A percentile compares a stretch with the other conserved stretches of the same genome.
Evolutionary conservation across 2,888 invertebrate genomes (phyloP).

Genomic region (Branchipolynoe longqiensis): DNA sequence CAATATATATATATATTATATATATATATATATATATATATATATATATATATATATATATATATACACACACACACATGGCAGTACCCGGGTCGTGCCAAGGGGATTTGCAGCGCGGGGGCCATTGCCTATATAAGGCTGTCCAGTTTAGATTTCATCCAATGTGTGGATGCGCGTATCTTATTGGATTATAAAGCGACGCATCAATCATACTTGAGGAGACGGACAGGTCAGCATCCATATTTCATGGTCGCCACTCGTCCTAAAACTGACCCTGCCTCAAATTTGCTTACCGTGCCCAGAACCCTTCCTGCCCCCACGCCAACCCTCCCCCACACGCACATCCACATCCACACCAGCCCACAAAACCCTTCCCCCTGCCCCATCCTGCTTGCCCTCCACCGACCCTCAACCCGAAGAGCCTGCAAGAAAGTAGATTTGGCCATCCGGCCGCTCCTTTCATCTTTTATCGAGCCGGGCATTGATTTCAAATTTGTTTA

Average conservation of each 20-base stretch:
- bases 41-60: no score
- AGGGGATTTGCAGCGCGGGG: constrained; percentile 44
- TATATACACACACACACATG: no score
- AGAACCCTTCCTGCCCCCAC: no score
- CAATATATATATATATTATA: no score
- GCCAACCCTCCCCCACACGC: no score
- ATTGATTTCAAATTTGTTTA: constrained; percentile 58
- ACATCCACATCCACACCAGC: no score
- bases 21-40: no score
- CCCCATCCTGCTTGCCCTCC: no score
- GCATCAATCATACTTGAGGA: constrained; percentile 56
- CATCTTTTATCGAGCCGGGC: constrained; percentile 47
- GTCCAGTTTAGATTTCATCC: constrained; percentile 57
- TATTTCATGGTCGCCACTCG: constrained; percentile 58
- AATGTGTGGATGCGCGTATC: constrained; percentile 55
- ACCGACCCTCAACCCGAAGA: no score
- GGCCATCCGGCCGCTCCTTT: constrained; percentile 16
- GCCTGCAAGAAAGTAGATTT: constrained; percentile 56
- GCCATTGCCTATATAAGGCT: constrained; percentile 51
- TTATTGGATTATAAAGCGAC: constrained; percentile 55
- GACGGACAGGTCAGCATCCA: constrained; percentile 55
- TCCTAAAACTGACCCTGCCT: constrained; percentile 55
- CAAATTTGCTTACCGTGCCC: constrained; percentile 51
- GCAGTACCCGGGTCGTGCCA: constrained; percentile 17
- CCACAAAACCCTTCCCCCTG: no score